Base-by-base conservation (phyloP, 2,888 invertebrate species). In the Thymelicus lineola region DNA sequence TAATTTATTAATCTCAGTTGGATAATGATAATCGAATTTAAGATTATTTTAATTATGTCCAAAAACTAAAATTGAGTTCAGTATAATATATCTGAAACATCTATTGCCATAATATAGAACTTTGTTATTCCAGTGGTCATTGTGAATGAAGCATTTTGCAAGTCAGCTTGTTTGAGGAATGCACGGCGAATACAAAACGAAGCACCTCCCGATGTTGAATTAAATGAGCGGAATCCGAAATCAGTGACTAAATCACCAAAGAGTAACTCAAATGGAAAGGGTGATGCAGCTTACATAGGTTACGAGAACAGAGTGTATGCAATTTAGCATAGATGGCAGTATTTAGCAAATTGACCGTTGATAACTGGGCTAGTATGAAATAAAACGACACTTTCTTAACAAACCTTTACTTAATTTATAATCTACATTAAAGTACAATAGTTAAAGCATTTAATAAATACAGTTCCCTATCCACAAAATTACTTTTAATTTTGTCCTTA, bases 371-470 rank as follows among this genome's bases (percentile, higher is more conserved):
- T 28, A 20, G 14, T 35, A 12, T 14, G n/a, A 64, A 69, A 59
- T 69, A 63, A 70, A 70, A 64, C 4, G 0, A 6, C 20, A 42
- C 12, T 66, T 46, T 66, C 12, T 38, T 71, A 50, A 60, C 15
- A 66, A 71, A 60, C 55, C 38, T 61, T 71, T 66, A 68, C 48
- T 60, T 66, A 36, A 36, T 53, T 57, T 2, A 6, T 58, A 46
- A 68, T 63, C 36, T 67, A 70, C 28, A 53, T 66, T 50, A 70
- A 62, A 20, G 45, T 71, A 76, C 83, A 72, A 70, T 86, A 87
- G 84, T 90, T 90, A 90, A 90, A 91, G 89, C 89, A 83, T 85
- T 84, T 75, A 84, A 89, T 89, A 89, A 89, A 89, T 90, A 89
- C 79, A 74, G 61, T 62, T 73, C 61, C 66, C 66, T 55, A 72